These are phyloP conservation scores for Melanocharis versteri DNA, from an alignment of 2,113 vertebrate genomes.

Conservation along the genomic window DNA sequence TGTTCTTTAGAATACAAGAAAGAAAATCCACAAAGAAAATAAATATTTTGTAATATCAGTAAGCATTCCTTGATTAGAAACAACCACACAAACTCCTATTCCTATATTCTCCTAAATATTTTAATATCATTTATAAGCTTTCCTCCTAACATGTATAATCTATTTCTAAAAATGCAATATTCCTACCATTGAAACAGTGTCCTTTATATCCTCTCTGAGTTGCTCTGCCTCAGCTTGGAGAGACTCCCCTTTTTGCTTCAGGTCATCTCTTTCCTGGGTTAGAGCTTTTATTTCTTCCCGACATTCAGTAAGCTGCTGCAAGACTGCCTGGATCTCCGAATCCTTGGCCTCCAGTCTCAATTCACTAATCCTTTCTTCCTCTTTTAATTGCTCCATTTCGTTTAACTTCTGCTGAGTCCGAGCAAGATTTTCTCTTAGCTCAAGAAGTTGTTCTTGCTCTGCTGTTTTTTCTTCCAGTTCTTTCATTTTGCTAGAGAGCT, in stretches of 20 bases:
- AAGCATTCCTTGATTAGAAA: not conserved
- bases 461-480: slow-evolving; percentile 61
- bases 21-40: not conserved
- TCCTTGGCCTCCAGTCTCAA: not conserved
- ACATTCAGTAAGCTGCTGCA: slow-evolving; percentile 39
- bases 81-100: not conserved
- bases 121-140: not conserved
- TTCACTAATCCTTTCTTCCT: not conserved
- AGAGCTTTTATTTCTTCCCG: slow-evolving; percentile 44
- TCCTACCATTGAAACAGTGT: slow-evolving; percentile 67
- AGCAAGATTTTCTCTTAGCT: slow-evolving; percentile 53
- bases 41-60: not conserved
- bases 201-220: slow-evolving; percentile 70
- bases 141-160: not conserved
- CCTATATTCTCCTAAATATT: not conserved
- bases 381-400: slow-evolving; percentile 60
- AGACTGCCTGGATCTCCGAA: slow-evolving; percentile 5
- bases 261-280: slow-evolving; percentile 49
- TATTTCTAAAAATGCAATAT: not conserved
- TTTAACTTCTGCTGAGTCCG: slow-evolving; percentile 26
- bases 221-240: slow-evolving; percentile 66
- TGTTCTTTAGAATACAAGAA: slow-evolving; percentile 53
- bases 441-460: slow-evolving; percentile 46
- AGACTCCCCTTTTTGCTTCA: slow-evolving; percentile 48
- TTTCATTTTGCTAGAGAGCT: slow-evolving; percentile 56